A percentile compares a stretch with the other conserved stretches of the same genome.
Evolutionary conservation across 2,113 vertebrate genomes (phyloP).

Genomic region (Drymodes brunneopygia): DNA sequence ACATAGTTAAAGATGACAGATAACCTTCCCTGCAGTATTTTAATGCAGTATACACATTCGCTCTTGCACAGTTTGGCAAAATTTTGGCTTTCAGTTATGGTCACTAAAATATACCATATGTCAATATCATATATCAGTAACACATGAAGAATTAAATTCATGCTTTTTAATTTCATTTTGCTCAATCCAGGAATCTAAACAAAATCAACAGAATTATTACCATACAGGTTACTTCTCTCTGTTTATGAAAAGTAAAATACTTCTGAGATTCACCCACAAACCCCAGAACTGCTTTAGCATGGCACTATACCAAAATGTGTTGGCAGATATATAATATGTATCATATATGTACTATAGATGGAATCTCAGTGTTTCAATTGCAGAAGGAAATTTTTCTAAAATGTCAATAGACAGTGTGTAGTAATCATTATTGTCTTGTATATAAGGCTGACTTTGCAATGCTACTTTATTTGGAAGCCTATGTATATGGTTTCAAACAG

Average conservation of each 20-base stretch:
- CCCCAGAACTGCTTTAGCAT: neutral
- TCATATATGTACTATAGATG: neutral
- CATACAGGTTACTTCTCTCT: neutral
- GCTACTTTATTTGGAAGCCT: neutral
- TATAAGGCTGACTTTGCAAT: neutral
- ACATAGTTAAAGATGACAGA: neutral
- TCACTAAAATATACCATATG: neutral
- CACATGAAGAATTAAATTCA: neutral
- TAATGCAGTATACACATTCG: neutral
- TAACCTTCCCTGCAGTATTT: neutral
- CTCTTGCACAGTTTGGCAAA: neutral
- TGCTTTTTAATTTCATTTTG: neutral
- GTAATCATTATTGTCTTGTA: neutral
- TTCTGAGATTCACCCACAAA: neutral
- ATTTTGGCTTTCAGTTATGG: neutral
- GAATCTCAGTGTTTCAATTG: neutral
- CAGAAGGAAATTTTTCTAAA: neutral
- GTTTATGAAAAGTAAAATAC: neutral
- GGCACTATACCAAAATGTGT: neutral
- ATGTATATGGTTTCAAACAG: neutral
- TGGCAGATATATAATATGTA: neutral
- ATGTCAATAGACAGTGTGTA: neutral
- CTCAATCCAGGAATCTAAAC: neutral
- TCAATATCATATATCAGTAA: neutral
- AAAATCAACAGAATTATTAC: neutral